Evolutionary conservation across 2,113 vertebrate species (phyloP).

Genomic region (Passer domesticus): DNA sequence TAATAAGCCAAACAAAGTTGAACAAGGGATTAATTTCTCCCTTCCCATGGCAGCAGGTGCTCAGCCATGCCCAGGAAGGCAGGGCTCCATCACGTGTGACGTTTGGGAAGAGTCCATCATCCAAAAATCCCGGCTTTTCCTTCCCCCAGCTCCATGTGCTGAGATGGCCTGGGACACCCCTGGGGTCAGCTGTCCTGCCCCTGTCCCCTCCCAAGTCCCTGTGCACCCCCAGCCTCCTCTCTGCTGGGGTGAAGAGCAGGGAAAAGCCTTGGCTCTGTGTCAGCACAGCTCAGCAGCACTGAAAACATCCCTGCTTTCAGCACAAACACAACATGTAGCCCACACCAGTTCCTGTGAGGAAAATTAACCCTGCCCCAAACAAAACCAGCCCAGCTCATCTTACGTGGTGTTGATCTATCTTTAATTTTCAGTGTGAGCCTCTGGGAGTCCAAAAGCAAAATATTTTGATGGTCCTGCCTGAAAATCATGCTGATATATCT

Average conservation of each 20-base stretch:
- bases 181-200: neutral
- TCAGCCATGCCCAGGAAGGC: neutral
- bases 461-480: neutral
- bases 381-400: neutral
- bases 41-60: neutral
- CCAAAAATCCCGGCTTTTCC: neutral
- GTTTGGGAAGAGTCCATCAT: neutral
- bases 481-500: neutral
- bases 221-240: neutral
- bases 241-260: neutral
- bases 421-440: neutral
- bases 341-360: too few species aligned
- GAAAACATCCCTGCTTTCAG: neutral
- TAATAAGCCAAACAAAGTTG: neutral
- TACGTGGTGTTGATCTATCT: neutral
- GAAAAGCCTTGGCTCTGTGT: neutral
- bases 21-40: neutral
- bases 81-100: rapidly evolving
- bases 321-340: neutral
- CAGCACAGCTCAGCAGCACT: neutral
- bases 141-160: neutral
- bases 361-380: neutral
- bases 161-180: neutral
- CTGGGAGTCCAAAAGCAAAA: neutral
- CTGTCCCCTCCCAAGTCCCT: neutral